Percentiles rank a stretch among this genome's conserved stretches.
phyloP scores from a whole-genome alignment of 2,888 invertebrate species.

The Onchidella celtica region DNA sequence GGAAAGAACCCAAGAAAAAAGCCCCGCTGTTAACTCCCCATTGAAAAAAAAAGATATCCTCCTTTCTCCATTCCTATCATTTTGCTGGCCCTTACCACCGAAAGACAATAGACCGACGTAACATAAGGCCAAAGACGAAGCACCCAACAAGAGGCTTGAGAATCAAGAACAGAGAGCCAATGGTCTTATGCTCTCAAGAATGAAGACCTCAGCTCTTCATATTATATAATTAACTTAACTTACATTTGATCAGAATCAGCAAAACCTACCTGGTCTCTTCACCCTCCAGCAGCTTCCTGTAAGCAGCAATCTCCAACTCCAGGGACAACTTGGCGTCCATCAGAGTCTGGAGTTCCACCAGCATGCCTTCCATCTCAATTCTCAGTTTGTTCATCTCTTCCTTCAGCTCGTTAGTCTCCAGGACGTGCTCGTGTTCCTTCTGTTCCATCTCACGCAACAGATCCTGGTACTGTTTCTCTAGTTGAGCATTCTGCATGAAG shows the following conservation, averaged over 20 bases:
- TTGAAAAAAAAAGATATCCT: too few relatives aligned
- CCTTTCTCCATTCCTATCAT: too few relatives aligned
- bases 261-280: slow-evolving; percentile 82
- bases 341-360: slow-evolving; percentile 80
- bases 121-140: not conserved
- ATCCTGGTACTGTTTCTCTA: slow-evolving; percentile 81
- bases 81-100: too few relatives aligned
- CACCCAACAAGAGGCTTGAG: too few relatives aligned
- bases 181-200: too few relatives aligned
- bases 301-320: slow-evolving; percentile 83
- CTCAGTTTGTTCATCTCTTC: slow-evolving; percentile 77
- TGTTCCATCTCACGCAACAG: slow-evolving; percentile 81
- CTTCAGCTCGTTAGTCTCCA: slow-evolving; percentile 76
- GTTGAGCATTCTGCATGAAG: slow-evolving; percentile 80
- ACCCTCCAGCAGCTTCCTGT: slow-evolving; percentile 82
- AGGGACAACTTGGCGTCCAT: slow-evolving; percentile 82
- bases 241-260: too few relatives aligned
- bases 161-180: too few relatives aligned
- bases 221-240: too few relatives aligned
- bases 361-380: slow-evolving; percentile 78
- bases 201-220: too few relatives aligned
- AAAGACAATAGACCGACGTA: not conserved
- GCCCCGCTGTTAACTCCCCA: too few relatives aligned
- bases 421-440: slow-evolving; percentile 81
- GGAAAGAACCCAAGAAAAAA: too few relatives aligned